phyloP scores from a whole-genome alignment of 2,797 vertebrate species.

The Myiotriccus ornatus region DNA sequence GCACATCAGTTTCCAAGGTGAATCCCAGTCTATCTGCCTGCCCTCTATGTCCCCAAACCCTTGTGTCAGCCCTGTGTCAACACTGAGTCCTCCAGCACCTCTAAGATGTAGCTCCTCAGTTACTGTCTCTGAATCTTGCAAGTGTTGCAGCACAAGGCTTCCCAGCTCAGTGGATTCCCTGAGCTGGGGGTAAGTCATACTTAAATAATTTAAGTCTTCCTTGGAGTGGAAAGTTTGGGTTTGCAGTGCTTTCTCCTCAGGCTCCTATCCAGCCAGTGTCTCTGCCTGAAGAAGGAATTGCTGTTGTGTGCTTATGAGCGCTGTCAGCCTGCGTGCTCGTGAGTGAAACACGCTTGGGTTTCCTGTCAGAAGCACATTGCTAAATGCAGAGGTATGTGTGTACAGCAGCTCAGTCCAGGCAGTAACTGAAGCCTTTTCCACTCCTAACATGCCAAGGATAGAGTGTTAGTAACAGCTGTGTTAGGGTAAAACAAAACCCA shows the following conservation, averaged over 20 bases:
- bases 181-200: neutral
- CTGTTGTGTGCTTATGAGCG: neutral
- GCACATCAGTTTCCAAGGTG: neutral
- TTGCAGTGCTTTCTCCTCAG: neutral
- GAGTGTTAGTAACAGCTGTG: neutral
- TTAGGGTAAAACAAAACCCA: neutral
- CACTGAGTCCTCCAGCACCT: neutral
- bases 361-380: neutral
- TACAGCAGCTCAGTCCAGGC: neutral
- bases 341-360: neutral
- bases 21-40: neutral
- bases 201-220: neutral
- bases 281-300: neutral
- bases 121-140: neutral
- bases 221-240: neutral
- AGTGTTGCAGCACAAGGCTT: neutral
- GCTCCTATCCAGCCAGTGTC: neutral
- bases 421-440: neutral
- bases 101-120: neutral
- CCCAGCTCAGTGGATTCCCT: neutral
- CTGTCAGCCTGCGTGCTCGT: fast-evolving
- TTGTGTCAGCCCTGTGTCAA: neutral
- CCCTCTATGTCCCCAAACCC: fast-evolving
- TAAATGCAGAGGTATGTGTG: neutral
- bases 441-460: neutral